Evolutionary conservation across 2,888 invertebrate genomes (phyloP).

Genomic region (Eupithecia abbreviata): DNA sequence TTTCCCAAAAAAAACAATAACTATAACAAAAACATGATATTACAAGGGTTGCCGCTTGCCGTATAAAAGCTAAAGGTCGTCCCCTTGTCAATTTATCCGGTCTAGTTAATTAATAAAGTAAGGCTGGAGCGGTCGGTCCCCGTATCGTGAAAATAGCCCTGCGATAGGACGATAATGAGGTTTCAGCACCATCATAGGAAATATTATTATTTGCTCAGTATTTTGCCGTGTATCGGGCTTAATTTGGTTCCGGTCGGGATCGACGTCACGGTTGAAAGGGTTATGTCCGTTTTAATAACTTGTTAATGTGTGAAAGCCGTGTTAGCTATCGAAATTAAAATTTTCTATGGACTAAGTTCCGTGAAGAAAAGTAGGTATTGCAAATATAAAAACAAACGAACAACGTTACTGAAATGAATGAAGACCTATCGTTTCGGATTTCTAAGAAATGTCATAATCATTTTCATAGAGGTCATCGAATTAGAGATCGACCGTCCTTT

Average conservation of each 20-base stretch:
- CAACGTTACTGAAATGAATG: too few relatives aligned
- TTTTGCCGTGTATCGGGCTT: constrained; percentile 21
- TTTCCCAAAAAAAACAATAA: neutral
- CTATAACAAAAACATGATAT: constrained; percentile 4
- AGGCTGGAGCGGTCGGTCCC: constrained; percentile 45
- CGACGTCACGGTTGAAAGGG: constrained; percentile 1
- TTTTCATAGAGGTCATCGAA: too few relatives aligned
- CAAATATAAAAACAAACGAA: too few relatives aligned
- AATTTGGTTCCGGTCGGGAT: constrained; percentile 25
- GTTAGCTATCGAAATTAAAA: neutral
- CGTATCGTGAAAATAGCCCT: constrained; percentile 29
- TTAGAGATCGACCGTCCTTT: too few relatives aligned
- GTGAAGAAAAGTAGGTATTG: neutral
- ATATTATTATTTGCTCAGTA: constrained; percentile 24
- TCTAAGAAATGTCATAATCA: too few relatives aligned
- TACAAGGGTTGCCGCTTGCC: neutral
- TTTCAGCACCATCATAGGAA: constrained; percentile 29
- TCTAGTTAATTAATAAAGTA: constrained; percentile 74
- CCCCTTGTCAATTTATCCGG: constrained; percentile 67
- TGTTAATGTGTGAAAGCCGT: neutral
- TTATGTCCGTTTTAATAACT: neutral
- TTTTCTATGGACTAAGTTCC: neutral
- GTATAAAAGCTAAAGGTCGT: constrained; percentile 46
- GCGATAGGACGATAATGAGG: constrained; percentile 32
- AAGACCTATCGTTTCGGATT: too few relatives aligned